These are phyloP conservation scores for Euplexia lucipara DNA, from an alignment of 2,888 invertebrate genomes.

Conservation along the genomic window DNA sequence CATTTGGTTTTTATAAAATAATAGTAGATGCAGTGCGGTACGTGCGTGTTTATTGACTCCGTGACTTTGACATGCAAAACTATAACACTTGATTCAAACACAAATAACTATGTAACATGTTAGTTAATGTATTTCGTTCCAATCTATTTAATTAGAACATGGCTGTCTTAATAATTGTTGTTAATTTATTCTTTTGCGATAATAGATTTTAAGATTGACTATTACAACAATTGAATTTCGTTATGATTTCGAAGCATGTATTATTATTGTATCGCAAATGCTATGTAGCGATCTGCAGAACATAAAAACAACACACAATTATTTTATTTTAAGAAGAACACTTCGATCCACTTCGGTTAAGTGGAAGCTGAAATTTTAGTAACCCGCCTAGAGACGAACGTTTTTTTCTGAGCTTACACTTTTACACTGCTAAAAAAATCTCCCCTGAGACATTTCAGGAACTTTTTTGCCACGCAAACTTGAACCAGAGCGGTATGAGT, in stretches of 20 bases:
- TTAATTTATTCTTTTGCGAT: constrained; percentile 44
- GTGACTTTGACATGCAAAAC: constrained; percentile 64
- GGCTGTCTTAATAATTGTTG: constrained; percentile 11
- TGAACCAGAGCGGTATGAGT: too few relatives aligned
- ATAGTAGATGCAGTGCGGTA: not conserved
- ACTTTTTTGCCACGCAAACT: too few relatives aligned
- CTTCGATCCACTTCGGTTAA: too few relatives aligned
- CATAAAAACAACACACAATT: too few relatives aligned
- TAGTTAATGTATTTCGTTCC: constrained; percentile 2
- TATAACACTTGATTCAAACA: constrained; percentile 2
- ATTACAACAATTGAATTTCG: constrained; percentile 30
- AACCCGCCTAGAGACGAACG: too few relatives aligned
- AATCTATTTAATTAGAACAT: constrained; percentile 26
- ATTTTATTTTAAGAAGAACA: too few relatives aligned
- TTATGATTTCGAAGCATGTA: constrained; percentile 18
- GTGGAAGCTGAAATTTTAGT: too few relatives aligned
- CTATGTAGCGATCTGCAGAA: too few relatives aligned
- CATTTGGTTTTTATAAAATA: constrained; percentile 13
- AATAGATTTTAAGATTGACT: constrained; percentile 19
- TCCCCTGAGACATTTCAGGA: too few relatives aligned
- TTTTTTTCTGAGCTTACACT: too few relatives aligned
- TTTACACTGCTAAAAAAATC: too few relatives aligned
- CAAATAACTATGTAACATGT: constrained; percentile 10
- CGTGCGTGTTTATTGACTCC: constrained; percentile 43
- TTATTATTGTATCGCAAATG: constrained; percentile 2